A percentile compares a stretch with the other conserved stretches of the same genome.
Evolutionary conservation across 2,113 vertebrate genomes (phyloP).

Genomic region (Bombycilla garrulus): DNA sequence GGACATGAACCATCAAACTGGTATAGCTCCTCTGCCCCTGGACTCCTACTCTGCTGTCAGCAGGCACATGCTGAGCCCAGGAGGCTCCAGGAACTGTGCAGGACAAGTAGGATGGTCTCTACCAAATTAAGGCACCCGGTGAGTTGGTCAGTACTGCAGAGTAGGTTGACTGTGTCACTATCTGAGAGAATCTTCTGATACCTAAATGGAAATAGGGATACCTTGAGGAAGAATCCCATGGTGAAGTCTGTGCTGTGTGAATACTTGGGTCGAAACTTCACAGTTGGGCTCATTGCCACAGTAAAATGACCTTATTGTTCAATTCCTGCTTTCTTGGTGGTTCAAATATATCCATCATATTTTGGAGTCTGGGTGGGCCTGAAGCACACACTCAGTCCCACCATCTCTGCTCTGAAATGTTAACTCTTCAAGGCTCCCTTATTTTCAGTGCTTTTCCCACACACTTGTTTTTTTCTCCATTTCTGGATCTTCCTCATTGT

Average conservation of each 20-base stretch:
- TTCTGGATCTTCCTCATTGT: neutral
- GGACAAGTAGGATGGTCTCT: neutral
- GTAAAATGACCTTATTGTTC: neutral
- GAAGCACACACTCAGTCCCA: neutral
- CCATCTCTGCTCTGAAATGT: neutral
- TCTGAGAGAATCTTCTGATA: neutral
- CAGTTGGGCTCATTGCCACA: neutral
- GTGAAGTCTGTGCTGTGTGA: neutral
- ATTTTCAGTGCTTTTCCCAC: neutral
- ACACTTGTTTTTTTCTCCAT: neutral
- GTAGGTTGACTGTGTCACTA: fast-evolving
- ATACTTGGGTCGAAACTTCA: neutral
- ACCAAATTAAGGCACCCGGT: neutral
- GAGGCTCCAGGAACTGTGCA: neutral
- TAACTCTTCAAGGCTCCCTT: neutral
- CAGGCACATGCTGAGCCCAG: neutral
- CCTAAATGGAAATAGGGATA: neutral
- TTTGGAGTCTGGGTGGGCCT: conserved; percentile 6
- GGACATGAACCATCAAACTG: neutral
- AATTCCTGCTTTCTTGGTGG: neutral
- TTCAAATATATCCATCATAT: neutral
- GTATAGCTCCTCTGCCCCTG: neutral
- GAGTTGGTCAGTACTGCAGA: neutral
- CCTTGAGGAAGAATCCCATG: neutral
- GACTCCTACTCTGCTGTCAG: neutral